A percentile compares a stretch with the other conserved stretches of the same genome.
Evolutionary conservation across 2,888 invertebrate species (phyloP).

Genomic region (Drosophila picticornis): DNA sequence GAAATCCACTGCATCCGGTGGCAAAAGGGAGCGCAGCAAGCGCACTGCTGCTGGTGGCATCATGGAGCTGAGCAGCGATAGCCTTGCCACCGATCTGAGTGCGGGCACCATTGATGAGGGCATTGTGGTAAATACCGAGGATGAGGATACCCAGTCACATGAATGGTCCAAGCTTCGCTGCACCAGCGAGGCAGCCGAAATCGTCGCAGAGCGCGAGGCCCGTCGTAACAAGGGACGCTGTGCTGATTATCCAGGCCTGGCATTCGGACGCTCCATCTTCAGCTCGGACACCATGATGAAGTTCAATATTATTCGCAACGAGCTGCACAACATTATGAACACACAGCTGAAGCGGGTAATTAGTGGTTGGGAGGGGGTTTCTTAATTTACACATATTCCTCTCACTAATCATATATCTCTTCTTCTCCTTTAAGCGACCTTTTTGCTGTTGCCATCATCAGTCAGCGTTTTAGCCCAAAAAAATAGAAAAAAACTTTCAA

Average conservation of each 20-base stretch:
- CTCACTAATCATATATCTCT: constrained; percentile 35
- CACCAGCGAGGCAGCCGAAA: constrained; percentile 95
- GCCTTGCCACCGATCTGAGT: constrained; percentile 71
- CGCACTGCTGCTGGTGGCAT: constrained; percentile 35
- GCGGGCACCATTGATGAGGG: constrained; percentile 85
- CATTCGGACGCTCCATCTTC: constrained; percentile 96
- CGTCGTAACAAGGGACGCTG: constrained; percentile 91
- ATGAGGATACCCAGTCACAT: constrained; percentile 91
- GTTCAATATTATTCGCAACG: constrained; percentile 98
- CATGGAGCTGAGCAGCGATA: constrained; percentile 72
- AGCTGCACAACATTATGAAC: constrained; percentile 98
- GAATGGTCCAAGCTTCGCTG: constrained; percentile 94
- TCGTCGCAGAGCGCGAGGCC: constrained; percentile 93
- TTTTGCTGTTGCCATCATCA: constrained; percentile 27
- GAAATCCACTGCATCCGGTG: constrained; percentile 56
- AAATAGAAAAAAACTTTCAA: constrained; percentile 10
- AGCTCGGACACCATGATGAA: constrained; percentile 99
- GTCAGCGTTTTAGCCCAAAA: constrained; percentile 34
- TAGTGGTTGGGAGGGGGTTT: constrained; percentile 32
- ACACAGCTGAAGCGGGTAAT: constrained; percentile 97
- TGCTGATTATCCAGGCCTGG: constrained; percentile 96
- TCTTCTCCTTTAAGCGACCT: constrained; percentile 51
- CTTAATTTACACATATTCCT: neutral
- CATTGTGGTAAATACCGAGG: constrained; percentile 86
- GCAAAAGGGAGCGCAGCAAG: constrained; percentile 74